phyloP scores from a whole-genome alignment of 2,797 vertebrate species.

The Gila robusta region DNA sequence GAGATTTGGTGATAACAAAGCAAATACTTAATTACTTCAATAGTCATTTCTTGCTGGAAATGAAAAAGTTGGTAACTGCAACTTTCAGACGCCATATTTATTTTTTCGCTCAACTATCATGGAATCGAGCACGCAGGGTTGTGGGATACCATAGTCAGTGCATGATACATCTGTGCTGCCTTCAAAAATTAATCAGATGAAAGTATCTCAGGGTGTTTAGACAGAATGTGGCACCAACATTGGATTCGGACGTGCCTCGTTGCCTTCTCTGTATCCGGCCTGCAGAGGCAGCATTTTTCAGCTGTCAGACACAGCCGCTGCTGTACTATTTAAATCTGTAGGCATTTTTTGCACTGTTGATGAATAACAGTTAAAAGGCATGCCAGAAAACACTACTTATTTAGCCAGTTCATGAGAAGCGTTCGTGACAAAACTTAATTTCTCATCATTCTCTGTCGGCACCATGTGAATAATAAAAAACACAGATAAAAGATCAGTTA shows the following conservation, averaged over 20 bases:
- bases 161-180: neutral
- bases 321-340: neutral
- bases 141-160: neutral
- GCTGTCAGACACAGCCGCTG: neutral
- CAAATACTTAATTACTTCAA: neutral
- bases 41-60: neutral
- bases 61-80: neutral
- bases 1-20: neutral
- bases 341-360: neutral
- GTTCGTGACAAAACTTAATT: neutral
- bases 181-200: neutral
- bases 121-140: neutral
- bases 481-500: neutral
- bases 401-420: too few species aligned
- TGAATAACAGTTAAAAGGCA: neutral
- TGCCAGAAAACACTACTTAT: neutral
- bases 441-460: neutral
- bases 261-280: neutral
- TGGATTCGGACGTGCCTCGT: neutral
- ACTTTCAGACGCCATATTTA: neutral
- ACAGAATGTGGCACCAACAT: neutral
- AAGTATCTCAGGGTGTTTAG: neutral
- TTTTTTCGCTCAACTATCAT: neutral
- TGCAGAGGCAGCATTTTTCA: neutral
- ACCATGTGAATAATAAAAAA: neutral